Evolutionary conservation across 2,113 vertebrate species (phyloP), one percentile per base, ranked within the genome.

Genomic region (Antigone vipio): DNA sequence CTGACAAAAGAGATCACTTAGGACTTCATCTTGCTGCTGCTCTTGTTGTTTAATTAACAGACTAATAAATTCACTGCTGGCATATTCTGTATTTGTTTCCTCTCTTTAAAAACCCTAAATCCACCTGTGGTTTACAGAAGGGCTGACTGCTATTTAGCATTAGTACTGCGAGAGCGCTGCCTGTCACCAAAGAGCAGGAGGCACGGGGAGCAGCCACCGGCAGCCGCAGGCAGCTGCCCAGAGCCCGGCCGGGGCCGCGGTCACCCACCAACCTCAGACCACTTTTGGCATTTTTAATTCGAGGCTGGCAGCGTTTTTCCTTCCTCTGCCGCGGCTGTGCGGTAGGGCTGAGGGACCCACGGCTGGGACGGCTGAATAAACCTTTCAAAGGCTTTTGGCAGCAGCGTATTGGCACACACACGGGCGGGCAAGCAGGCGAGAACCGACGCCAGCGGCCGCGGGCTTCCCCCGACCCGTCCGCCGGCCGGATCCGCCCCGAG

Each of bases 351-450:
- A 17, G 21, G 38, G 24, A 88, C 56, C 15, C 45, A 8, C 22
- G 34, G 22, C 55, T 9, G 32, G 4, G 21, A 55, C 22, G 4
- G 15, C 62, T 19, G 17, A 67, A 55, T 7, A 40, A 76, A 19
- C 52, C 47, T 55, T 59, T 15, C 66, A 13, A 11, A 62, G 11
- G 24, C 24, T 69, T 20, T 9, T 8, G 35, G 50, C 81, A 62
- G 59, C 67, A 6, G 58, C 12, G 1, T 4, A 1, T 3, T 0
- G 59, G 38, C 40, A 9, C 27, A 9, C 47, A 9, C 9, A 13
- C 55, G n/a, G 44, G 3, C 7, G 10, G 38, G 21, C 5, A 5
- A 9, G 8, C 5, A 11, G 27, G n/a, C 5, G 20, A 29, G 67
- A 52, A 18, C 9, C 15, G 23, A 9, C 56, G 47, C 52, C 47